These are phyloP conservation scores for Ridgeia piscesae DNA, from an alignment of 1,140 invertebrate genomes.

Conservation along the genomic window DNA sequence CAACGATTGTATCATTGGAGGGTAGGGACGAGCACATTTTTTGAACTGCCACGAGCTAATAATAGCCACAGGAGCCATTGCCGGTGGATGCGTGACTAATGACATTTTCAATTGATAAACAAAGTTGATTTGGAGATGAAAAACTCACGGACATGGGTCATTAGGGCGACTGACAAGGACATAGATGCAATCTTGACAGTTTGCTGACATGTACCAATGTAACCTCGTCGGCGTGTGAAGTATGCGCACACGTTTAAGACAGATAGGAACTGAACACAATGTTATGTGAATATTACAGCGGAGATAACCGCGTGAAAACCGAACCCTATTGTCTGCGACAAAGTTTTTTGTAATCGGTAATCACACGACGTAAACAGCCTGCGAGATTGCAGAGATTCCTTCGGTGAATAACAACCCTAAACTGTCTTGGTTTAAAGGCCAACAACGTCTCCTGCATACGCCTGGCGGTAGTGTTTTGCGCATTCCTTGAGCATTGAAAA, in stretches of 20 bases:
- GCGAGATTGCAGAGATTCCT: neutral
- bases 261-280: neutral
- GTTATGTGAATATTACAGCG: neutral
- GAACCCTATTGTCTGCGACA: neutral
- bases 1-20: neutral
- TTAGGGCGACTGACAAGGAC: neutral
- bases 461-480: neutral
- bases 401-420: neutral
- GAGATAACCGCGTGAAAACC: neutral
- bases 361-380: neutral
- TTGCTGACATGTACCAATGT: neutral
- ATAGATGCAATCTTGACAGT: neutral
- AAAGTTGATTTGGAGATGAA: slow-evolving; percentile 1
- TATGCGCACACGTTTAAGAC: neutral
- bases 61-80: neutral
- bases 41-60: neutral
- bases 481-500: neutral
- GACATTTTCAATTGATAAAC: neutral
- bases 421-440: neutral
- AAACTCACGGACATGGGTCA: neutral
- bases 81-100: neutral
- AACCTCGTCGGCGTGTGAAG: neutral
- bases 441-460: neutral
- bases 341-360: neutral
- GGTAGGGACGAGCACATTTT: neutral